Base-by-base conservation (phyloP, 2,113 vertebrate species). In the Notothenia rossii region DNA sequence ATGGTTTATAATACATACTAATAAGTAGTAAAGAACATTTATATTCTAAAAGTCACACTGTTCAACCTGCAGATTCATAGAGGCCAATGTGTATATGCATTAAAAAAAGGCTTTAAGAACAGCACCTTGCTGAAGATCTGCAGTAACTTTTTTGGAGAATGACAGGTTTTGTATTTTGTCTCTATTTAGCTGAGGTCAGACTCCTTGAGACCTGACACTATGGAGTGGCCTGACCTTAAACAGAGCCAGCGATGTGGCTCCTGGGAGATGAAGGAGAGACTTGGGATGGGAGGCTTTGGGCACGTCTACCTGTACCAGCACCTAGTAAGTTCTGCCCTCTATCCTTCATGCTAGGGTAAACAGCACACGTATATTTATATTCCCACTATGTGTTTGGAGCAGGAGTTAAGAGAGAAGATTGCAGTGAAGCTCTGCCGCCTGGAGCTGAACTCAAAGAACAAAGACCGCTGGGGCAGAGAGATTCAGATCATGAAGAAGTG, bases 401-500 rank as follows among this genome's bases (percentile, higher is more conserved):
- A 96, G 95, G 93, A 95, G 68, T 88, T 67, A 0, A 84, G 94
- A 49, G 94, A 95, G 18, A 96, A 97, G 86, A 96, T 98, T 53
- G 98, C 98, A 49, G 95, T 99, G 91, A 99, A 99, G 91, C 95
- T 97, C 36, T 99, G 98, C 87, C 97, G 98, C 17, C 87, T 98
- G 80, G 97, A 99, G 78, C 94, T 99, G 63, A 98, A 96, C 85
- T 77, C 92, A 18, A 97, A 96, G 90, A 98, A 98, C 89, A 97
- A 96, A 94, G 96, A 97, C 46, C 94, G 97, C 7, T 99, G 98
- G 98, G 96, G 96, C 84, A 96, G 97, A 62, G 98, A 99, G 94
- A 98, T 99, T 81, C 97, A 98, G 88, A 99, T 99, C 65, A 99
- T 99, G 98, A 97, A 97, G 92, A 99, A 98, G 98, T 98, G 89